phyloP scores from a whole-genome alignment of 2,797 vertebrate genomes.

The Oryzias dopingdopingensis region DNA sequence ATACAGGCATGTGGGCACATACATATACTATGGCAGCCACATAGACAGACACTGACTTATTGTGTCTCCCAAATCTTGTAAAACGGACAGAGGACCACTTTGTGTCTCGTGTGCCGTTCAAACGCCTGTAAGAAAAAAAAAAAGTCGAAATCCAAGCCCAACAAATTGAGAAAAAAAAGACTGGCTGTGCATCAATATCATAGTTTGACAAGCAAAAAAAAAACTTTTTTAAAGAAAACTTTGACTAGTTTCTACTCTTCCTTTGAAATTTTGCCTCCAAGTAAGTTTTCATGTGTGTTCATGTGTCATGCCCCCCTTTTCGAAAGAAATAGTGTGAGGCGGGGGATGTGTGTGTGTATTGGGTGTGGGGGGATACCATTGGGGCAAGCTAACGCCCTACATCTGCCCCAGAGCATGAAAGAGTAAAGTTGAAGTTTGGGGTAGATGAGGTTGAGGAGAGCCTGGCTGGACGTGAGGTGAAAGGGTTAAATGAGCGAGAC shows the following conservation, averaged over 20 bases:
- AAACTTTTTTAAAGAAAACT: conserved; percentile 14
- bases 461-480: conserved; percentile 67
- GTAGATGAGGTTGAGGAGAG: conserved; percentile 40
- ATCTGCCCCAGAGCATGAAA: conserved; percentile 48
- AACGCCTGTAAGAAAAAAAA: conserved; percentile 50
- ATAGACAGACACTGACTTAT: conserved; percentile 76
- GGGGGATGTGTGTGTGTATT: neutral
- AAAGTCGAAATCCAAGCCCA: conserved; percentile 22
- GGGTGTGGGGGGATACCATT: conserved; percentile 18
- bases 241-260: conserved; percentile 15
- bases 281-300: conserved; percentile 21
- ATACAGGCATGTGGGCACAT: conserved; percentile 73
- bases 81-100: conserved; percentile 74
- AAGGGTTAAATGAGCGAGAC: conserved; percentile 75
- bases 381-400: conserved; percentile 40
- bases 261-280: conserved; percentile 1
- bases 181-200: no score
- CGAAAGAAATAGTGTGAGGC: neutral
- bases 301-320: neutral
- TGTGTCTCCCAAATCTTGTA: conserved; percentile 74
- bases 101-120: conserved; percentile 64
- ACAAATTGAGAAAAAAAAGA: conserved; percentile 32
- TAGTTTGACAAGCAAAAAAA: no score
- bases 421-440: conserved; percentile 26
- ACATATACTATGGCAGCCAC: conserved; percentile 67